Base-by-base conservation (phyloP, 2,888 invertebrate species). In the Leptura quadrifasciata region DNA sequence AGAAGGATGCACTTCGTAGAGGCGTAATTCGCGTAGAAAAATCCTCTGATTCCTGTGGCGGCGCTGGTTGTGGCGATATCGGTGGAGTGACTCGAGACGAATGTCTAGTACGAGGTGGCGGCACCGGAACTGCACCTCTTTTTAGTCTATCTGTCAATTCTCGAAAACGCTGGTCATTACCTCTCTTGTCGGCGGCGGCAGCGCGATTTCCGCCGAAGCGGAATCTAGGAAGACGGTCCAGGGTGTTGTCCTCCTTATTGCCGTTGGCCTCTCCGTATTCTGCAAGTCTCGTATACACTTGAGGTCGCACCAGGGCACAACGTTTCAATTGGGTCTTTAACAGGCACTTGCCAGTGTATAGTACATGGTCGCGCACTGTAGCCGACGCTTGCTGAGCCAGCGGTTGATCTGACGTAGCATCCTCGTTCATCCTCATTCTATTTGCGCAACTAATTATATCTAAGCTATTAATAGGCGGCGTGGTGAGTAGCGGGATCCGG, bases 1-100 rank as follows among this genome's bases (percentile, higher is more conserved):
- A 96, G 86, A 97, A 96, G 8, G 96, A 96, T 6, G 96, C 95
- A 85, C 96, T 96, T 54, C 96, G 93, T 86, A 94, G 94, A 1
- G 96, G 95, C 83, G 94, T 79, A 20, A 80, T 77, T 60, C 85
- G 81, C 65, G 64, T 72, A 39, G 57, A 60, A 20, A 31, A 72
- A 35, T 81, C 80, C 17, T 76, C 65, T 18, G 79, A 72, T 15
- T 83, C 80, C 39, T 79, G 77, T 67, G 83, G 76, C 27, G 84
- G 79, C 12, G 83, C 82, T n/a, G 84, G 81, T 65, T 83, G 83
- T 72, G 84, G 84, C 75, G 84, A 84, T 75, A 85, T 78, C 69
- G 86, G 81, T 54, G 84, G 81, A 27, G 83, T 84, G 35, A 80
- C 76, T 67, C 81, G 77, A 27, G 84, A 63, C 31, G 81, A 78